Evolutionary conservation across 2,797 vertebrate genomes (phyloP).

Genomic region (Mus spretus): DNA sequence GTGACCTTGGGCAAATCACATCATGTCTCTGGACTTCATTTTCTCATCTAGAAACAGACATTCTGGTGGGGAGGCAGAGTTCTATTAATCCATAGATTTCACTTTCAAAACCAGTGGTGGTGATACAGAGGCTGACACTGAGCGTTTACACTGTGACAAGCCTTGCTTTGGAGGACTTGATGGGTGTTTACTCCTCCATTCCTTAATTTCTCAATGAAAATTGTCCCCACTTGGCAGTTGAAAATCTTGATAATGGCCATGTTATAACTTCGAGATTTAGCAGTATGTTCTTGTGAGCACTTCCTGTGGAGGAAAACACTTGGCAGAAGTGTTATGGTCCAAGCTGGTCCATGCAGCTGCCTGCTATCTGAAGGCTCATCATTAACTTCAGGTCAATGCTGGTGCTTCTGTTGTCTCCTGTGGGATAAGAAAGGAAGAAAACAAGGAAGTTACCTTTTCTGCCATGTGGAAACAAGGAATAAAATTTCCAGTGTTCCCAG

Average conservation of each 20-base stretch:
- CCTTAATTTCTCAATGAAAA: background rate
- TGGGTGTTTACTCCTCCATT: background rate
- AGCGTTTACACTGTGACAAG: background rate
- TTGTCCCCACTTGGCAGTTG: background rate
- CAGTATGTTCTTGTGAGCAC: background rate
- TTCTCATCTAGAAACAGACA: background rate
- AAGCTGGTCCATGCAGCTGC: background rate
- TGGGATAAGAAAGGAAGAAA: constrained; percentile 8
- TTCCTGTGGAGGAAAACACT: background rate
- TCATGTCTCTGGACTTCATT: constrained; percentile 27
- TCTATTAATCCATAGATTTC: background rate
- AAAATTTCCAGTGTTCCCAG: background rate
- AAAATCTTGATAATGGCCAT: constrained; percentile 9
- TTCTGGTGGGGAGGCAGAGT: background rate
- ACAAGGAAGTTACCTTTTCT: background rate
- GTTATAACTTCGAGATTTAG: background rate
- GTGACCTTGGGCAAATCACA: background rate
- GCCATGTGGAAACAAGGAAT: background rate
- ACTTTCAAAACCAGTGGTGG: background rate
- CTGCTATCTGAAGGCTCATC: background rate
- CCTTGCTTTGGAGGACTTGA: background rate
- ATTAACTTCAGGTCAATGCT: background rate
- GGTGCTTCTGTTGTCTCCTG: background rate
- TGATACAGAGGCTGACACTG: background rate
- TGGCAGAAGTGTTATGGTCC: background rate